Evolutionary conservation across 2,113 vertebrate genomes (phyloP).

Genomic region (Romanogobio albipinnatus): DNA sequence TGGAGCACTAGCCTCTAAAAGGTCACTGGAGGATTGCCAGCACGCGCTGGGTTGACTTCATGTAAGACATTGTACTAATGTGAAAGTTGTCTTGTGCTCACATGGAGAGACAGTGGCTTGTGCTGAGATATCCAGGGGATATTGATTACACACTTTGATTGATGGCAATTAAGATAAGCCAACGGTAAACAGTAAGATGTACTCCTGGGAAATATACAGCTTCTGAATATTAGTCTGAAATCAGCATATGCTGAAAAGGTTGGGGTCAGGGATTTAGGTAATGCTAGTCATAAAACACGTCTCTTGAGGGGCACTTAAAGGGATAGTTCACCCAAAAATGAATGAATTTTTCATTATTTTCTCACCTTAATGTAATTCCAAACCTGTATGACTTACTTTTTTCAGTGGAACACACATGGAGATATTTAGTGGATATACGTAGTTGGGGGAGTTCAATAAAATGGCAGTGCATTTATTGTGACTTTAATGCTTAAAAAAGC

Average conservation of each 20-base stretch:
- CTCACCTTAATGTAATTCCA: too few relatives aligned
- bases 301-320: neutral
- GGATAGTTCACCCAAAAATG: too few relatives aligned
- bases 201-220: neutral
- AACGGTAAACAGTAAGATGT: neutral
- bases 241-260: neutral
- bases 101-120: constrained; percentile 13
- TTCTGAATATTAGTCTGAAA: neutral
- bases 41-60: constrained; percentile 24
- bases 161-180: neutral
- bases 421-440: too few relatives aligned
- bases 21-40: constrained; percentile 53
- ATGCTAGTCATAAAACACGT: neutral
- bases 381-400: too few relatives aligned
- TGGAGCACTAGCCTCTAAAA: constrained; percentile 45
- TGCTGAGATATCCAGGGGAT: neutral
- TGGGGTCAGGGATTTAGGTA: neutral
- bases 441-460: too few relatives aligned
- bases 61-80: constrained; percentile 53
- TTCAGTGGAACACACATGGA: too few relatives aligned
- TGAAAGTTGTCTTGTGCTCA: constrained; percentile 33
- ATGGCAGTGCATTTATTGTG: too few relatives aligned
- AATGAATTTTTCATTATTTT: too few relatives aligned
- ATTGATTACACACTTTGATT: neutral
- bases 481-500: too few relatives aligned